phyloP scores from a whole-genome alignment of 2,888 invertebrate genomes.

The Drosophila ustulata region DNA sequence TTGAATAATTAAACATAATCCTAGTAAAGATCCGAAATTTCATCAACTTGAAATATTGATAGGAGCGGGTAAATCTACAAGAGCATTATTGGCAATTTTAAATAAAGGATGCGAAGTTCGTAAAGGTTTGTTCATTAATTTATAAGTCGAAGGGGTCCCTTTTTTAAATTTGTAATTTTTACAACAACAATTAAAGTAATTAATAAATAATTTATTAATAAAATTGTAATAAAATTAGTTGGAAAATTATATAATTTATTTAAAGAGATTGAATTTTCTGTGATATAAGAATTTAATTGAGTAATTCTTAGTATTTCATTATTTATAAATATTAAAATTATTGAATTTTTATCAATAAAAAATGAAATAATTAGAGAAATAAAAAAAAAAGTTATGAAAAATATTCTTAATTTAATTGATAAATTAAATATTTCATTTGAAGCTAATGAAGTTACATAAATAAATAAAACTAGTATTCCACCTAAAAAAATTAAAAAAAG shows the following conservation, averaged over 20 bases:
- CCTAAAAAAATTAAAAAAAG: constrained; percentile 85
- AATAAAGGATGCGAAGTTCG: neutral
- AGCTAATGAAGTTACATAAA: constrained; percentile 88
- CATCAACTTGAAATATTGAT: constrained; percentile 67
- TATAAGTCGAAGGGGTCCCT: no score
- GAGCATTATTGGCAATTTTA: constrained; percentile 1
- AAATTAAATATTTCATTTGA: constrained; percentile 68
- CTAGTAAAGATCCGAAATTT: constrained; percentile 89
- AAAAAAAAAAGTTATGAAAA: constrained; percentile 60
- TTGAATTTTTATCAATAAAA: constrained; percentile 70
- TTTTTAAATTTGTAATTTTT: no score
- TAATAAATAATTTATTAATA: neutral
- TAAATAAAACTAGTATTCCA: constrained; percentile 82
- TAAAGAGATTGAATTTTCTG: constrained; percentile 85
- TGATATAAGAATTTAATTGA: constrained; percentile 56
- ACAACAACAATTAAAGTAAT: neutral
- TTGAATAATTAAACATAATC: constrained; percentile 88
- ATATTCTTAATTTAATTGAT: constrained; percentile 75
- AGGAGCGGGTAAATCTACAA: constrained; percentile 3
- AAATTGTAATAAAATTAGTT: neutral
- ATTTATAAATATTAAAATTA: constrained; percentile 84
- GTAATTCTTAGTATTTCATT: constrained; percentile 82
- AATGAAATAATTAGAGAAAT: constrained; percentile 66
- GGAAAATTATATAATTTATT: constrained; percentile 85
- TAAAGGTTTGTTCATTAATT: constrained; percentile 1